A percentile compares a stretch with the other conserved stretches of the same genome.
These are phyloP conservation scores for Sebastes diploproa DNA, from an alignment of 2,797 vertebrate genomes.

Conservation along the genomic window DNA sequence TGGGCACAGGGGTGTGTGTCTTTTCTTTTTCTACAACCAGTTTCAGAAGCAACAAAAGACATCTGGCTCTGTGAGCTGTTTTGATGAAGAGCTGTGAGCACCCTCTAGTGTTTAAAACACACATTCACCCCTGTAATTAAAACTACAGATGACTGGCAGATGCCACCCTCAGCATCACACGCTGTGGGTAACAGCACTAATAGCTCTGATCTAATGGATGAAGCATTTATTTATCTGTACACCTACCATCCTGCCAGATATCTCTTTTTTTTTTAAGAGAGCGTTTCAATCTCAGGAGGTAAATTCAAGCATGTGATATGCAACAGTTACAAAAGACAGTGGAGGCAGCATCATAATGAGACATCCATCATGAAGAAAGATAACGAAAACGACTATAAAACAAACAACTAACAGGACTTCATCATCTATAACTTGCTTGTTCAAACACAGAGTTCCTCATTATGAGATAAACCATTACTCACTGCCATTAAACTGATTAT, in stretches of 20 bases:
- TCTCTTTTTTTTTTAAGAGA: not conserved
- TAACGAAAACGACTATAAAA: not conserved
- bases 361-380: not conserved
- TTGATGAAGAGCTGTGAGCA: slow-evolving; percentile 52
- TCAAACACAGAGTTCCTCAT: not conserved
- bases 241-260: not conserved
- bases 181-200: not conserved
- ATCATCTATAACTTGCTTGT: not conserved
- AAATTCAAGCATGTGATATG: not conserved
- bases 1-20: not conserved
- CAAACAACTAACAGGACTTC: not conserved
- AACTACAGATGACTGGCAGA: slow-evolving; percentile 20
- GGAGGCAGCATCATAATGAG: not conserved
- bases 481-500: not conserved
- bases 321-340: not conserved
- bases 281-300: not conserved
- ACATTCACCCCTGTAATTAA: not conserved
- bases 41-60: slow-evolving; percentile 8
- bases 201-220: slow-evolving; percentile 23
- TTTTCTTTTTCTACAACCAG: not conserved
- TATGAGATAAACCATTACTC: not conserved
- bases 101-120: slow-evolving; percentile 65
- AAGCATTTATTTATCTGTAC: not conserved
- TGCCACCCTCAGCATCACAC: slow-evolving; percentile 4
- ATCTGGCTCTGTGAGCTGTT: not conserved